These are phyloP conservation scores for Galagoides demidoff DNA, from an alignment of 2,797 vertebrate species.

Conservation along the genomic window DNA sequence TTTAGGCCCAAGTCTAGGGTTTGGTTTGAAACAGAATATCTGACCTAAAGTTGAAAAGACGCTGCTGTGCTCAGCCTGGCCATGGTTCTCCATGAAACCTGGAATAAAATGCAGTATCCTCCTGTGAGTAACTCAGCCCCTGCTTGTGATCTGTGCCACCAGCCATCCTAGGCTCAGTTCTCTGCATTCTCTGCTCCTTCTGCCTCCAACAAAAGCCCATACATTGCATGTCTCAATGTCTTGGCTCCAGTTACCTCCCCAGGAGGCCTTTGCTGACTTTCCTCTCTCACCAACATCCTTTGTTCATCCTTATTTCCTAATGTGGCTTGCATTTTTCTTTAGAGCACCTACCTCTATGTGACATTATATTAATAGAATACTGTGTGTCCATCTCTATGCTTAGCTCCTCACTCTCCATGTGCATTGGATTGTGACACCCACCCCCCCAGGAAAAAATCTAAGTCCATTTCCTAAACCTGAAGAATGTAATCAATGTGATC, in stretches of 20 bases:
- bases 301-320: not conserved
- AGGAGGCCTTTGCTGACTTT: not conserved
- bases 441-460: too few species aligned
- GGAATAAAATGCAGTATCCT: not conserved
- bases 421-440: not conserved
- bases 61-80: not conserved
- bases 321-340: not conserved
- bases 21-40: not conserved
- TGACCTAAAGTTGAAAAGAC: not conserved
- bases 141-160: not conserved
- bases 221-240: not conserved
- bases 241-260: not conserved
- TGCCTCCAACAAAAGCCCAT: accelerated
- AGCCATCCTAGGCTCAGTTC: not conserved
- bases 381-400: not conserved
- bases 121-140: accelerated
- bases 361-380: not conserved
- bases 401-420: not conserved
- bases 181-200: not conserved
- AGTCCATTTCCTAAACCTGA: not conserved
- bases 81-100: not conserved
- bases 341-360: not conserved
- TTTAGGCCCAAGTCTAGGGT: not conserved
- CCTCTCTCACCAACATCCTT: not conserved
- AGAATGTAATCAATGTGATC: not conserved